Base-by-base conservation (phyloP, 2,797 vertebrate genomes). In the Paguma larvata region DNA sequence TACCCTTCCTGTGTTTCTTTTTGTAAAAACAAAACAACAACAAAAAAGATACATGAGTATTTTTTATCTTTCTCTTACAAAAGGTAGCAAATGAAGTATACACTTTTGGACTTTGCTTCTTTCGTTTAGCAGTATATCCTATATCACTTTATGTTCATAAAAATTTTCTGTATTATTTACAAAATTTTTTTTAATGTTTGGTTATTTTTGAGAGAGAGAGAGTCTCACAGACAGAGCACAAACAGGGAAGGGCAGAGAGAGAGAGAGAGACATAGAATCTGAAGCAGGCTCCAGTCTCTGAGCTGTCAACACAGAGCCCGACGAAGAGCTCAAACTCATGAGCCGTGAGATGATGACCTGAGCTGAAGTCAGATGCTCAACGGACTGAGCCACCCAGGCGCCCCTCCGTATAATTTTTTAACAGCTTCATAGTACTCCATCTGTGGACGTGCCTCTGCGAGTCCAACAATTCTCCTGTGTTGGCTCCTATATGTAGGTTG, bases 61-160 rank as follows among this genome's bases (percentile, higher is more conserved):
- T 85, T 87, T 92, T 62, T 75, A 83, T 87, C 75, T 85, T 41
- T 44, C 27, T 86, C 41, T 56, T 13, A 48, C 62, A 91, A 82
- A 86, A 93, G 12, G n/a, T 51, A 88, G 27, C 77, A 95, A 67
- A 56, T 32, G 90, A 32, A 65, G 15, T 93, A 46, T n/a, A 82
- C 18, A 56, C 16, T 79, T 62, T 91, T 68, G 53, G 73, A 25
- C n/a, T 92, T 96, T 25, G 19, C 23, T 86, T 78, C 68, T 79
- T 78, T 94, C 15, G 94, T 68, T 95, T 96, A 85, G 30, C 8
- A 48, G 21, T 94, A 14, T 94, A 67, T 82, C 27, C 44, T 88
- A 41, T 90, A 34, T 59, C 46, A 72, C 9, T 95, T n/a, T 46
- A 30, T 75, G 21, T 93, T 94, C 90, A 6, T 89, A 48, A 68